phyloP scores from a whole-genome alignment of 2,888 invertebrate species.

The Hemithea aestivaria region DNA sequence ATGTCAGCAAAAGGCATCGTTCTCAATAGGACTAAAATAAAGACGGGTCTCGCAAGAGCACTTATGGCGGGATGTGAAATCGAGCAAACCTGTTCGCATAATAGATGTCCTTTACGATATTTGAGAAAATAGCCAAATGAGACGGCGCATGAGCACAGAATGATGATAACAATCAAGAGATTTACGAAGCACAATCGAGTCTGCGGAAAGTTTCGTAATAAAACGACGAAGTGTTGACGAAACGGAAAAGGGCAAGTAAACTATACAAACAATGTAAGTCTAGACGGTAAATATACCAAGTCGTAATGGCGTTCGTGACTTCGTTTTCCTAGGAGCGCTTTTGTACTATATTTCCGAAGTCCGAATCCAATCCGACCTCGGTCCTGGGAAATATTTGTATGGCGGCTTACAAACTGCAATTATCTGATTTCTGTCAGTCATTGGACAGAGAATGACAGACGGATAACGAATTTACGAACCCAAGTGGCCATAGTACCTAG shows the following conservation, averaged over 20 bases:
- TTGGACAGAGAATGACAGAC: too few relatives aligned
- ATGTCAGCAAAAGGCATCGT: too few relatives aligned
- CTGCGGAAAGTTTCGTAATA: slow-evolving; percentile 6
- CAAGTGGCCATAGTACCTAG: too few relatives aligned
- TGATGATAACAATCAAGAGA: too few relatives aligned
- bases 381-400: too few relatives aligned
- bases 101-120: slow-evolving; percentile 2
- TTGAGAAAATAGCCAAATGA: slow-evolving; percentile 6
- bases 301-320: slow-evolving; percentile 5
- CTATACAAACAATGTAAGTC: slow-evolving; percentile 2
- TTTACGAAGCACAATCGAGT: slow-evolving; percentile 8
- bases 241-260: slow-evolving; percentile 6
- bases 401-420: too few relatives aligned
- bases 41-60: slow-evolving; percentile 3
- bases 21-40: background rate
- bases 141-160: slow-evolving; percentile 3
- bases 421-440: too few relatives aligned
- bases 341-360: too few relatives aligned
- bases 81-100: slow-evolving; percentile 6
- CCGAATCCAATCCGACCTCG: too few relatives aligned
- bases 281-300: slow-evolving; percentile 9
- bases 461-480: too few relatives aligned
- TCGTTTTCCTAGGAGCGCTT: slow-evolving; percentile 3
- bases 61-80: slow-evolving; percentile 8
- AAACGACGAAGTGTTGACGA: slow-evolving; percentile 3